A percentile compares a stretch with the other conserved stretches of the same genome.
Evolutionary conservation across 2,113 vertebrate genomes (phyloP).

Genomic region (Poeciliopsis retropinna): DNA sequence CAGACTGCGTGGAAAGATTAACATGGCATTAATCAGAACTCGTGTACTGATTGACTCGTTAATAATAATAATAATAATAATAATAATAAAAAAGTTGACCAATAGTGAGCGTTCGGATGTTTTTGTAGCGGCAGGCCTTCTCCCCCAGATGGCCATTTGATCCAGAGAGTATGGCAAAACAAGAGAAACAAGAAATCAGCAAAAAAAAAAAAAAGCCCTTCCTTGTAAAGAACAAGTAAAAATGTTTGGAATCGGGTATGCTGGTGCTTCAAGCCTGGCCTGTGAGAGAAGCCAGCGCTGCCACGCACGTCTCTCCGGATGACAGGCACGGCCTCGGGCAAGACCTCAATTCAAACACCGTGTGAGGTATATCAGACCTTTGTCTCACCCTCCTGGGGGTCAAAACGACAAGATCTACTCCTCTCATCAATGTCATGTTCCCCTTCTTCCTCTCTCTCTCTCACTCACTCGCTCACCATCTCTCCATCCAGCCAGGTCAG

Average conservation of each 20-base stretch:
- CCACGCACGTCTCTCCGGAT: constrained; percentile 43
- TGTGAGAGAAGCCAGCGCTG: constrained; percentile 13
- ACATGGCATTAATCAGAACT: neutral
- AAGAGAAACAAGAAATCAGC: no score
- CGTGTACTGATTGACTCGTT: neutral
- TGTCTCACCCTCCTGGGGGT: constrained; percentile 72
- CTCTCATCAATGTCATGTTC: constrained; percentile 71
- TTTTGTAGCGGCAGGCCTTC: no score
- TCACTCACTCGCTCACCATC: constrained; percentile 55
- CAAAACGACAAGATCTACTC: constrained; percentile 75
- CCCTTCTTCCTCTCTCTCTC: constrained; percentile 30
- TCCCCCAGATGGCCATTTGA: no score
- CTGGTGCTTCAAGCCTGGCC: neutral
- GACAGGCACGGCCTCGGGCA: constrained; percentile 63
- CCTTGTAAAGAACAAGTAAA: neutral
- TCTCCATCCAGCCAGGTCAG: constrained; percentile 91
- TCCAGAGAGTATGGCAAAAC: no score
- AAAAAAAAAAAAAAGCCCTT: neutral
- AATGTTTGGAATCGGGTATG: constrained; percentile 5
- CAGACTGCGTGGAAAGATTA: neutral
- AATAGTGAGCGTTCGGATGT: no score
- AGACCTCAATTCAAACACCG: constrained; percentile 71
- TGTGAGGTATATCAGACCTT: constrained; percentile 70
- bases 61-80: no score
- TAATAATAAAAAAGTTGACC: no score